Evolutionary conservation across 2,797 vertebrate species (phyloP), one percentile per base, ranked within the genome.

Genomic region (Knipowitschia caucasica): DNA sequence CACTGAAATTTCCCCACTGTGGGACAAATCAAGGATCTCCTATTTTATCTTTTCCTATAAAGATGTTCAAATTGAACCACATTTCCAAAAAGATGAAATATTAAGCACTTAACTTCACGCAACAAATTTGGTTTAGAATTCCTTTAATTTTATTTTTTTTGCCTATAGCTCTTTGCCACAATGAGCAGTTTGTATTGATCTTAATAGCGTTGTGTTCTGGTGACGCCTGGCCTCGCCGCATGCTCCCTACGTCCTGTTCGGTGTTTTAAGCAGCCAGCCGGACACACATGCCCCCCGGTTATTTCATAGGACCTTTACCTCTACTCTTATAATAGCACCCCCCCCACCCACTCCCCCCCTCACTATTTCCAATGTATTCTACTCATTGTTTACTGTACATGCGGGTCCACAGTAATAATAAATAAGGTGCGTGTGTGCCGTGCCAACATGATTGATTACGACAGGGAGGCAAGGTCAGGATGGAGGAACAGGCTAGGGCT

Each of bases 381-480:
- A 87, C 86, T 87, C 87, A 89, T 89, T 89, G 86, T 89, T 88
- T 89, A 89, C 87, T 88, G 87, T 88, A 88, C 86, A 87, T 86
- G 82, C 79, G 75, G 87, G 85, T 85, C 86, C 81, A 77, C 78
- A 87, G 87, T 89, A 89, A 89, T 89, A 89, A 89, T 89, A 89
- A 89, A 89, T 89, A 89, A 89, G 87, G 82, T 86, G 81, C 86
- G 86, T 86, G 87, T 86, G 87, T 88, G 87, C 87, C 74, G 82
- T 85, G 87, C 87, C 87, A 88, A 82, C 83, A 89, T 88, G 87
- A 89, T 89, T 89, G 87, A 89, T 89, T 86, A 89, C 86, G 84
- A 88, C 87, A 87, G 87, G 83, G 86, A 89, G 84, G 86, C 86
- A 89, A 89, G 87, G 87, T 89, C 87, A 89, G 87, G 81, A 87